Percentiles rank a stretch among this genome's conserved stretches.
phyloP scores from a whole-genome alignment of 2,888 invertebrate genomes.

The Eumerus sabulonum region DNA sequence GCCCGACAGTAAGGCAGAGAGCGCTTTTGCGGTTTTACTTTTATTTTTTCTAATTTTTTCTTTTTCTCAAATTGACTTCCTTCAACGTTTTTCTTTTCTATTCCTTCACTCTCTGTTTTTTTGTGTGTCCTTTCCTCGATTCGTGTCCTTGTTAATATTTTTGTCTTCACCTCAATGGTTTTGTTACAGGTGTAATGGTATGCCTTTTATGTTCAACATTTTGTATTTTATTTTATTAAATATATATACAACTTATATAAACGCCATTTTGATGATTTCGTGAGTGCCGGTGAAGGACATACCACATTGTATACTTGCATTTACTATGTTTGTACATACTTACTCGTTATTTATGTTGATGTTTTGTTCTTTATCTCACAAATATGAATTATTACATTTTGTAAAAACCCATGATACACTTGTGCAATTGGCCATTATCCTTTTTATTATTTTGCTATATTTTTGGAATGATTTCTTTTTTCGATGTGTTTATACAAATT shows the following conservation, averaged over 20 bases:
- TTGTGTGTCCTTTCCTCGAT: neutral
- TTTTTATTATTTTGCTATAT: no score
- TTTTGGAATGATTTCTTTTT: no score
- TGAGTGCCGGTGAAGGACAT: conserved; percentile 46
- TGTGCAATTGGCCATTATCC: no score
- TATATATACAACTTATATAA: conserved; percentile 1
- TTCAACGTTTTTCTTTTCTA: conserved; percentile 9
- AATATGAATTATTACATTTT: no score
- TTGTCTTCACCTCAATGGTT: conserved; percentile 1
- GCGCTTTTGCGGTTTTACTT: conserved; percentile 40
- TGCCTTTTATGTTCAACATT: neutral
- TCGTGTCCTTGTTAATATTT: neutral
- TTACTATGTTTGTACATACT: conserved; percentile 49
- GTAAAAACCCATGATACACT: no score
- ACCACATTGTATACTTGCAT: no score
- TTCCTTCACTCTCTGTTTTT: conserved; percentile 11
- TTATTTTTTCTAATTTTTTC: conserved; percentile 3
- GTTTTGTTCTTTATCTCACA: no score
- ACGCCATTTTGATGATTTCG: conserved; percentile 62
- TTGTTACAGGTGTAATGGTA: conserved; percentile 2
- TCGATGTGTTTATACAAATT: no score
- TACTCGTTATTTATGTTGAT: neutral
- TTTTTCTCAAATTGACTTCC: conserved; percentile 7
- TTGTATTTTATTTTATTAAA: no score
- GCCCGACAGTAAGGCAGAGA: conserved; percentile 7